Evolutionary conservation across 2,797 vertebrate genomes (phyloP).

Genomic region (Ispidina lecontei): DNA sequence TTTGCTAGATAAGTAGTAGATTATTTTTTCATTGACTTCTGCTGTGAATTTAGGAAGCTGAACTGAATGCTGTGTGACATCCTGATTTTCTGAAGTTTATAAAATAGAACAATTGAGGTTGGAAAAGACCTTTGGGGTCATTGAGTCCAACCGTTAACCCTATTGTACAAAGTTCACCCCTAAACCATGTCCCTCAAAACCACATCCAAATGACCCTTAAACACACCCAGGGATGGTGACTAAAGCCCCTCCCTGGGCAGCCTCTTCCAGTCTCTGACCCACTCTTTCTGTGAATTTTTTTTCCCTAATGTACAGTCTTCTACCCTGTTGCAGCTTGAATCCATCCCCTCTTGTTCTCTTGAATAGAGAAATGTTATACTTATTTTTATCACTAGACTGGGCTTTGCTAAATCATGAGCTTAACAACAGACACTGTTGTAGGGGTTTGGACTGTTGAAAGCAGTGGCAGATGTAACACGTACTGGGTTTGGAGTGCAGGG

Average conservation of each 20-base stretch:
- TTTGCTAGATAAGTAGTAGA: background rate
- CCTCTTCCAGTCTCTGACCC: no score
- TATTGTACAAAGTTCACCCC: no score
- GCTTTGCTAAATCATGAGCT: background rate
- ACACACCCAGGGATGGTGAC: no score
- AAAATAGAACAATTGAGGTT: background rate
- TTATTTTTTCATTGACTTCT: background rate
- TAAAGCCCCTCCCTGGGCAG: no score
- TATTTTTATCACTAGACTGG: background rate
- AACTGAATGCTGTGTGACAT: background rate
- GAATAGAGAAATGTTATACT: background rate
- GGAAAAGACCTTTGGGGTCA: no score
- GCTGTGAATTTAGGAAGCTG: background rate
- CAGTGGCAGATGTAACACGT: background rate
- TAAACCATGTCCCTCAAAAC: no score
- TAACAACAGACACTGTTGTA: background rate
- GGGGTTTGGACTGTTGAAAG: background rate
- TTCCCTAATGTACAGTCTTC: no score
- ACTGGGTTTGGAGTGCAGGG: background rate
- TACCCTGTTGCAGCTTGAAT: no score
- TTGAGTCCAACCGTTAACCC: no score
- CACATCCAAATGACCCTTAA: no score
- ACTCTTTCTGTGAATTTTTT: no score
- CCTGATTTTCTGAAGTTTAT: background rate
- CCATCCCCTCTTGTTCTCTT: no score